phyloP scores from a whole-genome alignment of 1,140 invertebrate species.

The Chelonus insularis region DNA sequence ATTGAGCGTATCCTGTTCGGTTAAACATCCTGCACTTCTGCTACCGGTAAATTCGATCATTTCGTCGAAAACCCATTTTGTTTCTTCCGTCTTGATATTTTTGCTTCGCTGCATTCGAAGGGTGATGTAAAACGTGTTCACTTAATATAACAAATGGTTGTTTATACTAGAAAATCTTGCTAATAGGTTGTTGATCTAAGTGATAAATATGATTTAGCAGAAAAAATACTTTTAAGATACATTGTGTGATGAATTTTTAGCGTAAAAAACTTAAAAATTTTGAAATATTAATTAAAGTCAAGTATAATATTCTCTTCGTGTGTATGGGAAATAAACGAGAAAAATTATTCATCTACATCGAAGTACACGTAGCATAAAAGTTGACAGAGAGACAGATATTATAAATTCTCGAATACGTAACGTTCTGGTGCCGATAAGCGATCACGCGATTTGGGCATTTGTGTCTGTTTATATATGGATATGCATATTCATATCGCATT shows the following conservation, averaged over 20 bases:
- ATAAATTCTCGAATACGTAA: conserved; percentile 19
- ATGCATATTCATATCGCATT: conserved; percentile 18
- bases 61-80: conserved; percentile 12
- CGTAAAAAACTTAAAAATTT: no score
- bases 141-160: no score
- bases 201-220: no score
- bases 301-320: no score
- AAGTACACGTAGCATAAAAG: conserved; percentile 4
- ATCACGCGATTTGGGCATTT: conserved; percentile 10
- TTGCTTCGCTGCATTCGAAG: neutral
- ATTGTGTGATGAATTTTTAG: no score
- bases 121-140: no score
- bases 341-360: conserved; percentile 1
- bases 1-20: conserved; percentile 50
- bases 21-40: conserved; percentile 45
- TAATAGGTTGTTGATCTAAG: no score
- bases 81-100: neutral
- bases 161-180: no score
- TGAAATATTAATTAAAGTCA: no score
- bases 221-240: no score
- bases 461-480: conserved; percentile 7
- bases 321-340: no score
- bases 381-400: conserved; percentile 11
- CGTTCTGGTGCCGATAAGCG: conserved; percentile 11
- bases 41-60: conserved; percentile 16